Evolutionary conservation across 1,140 invertebrate genomes (phyloP), one percentile per base, ranked within the genome.

Genomic region (Drosophila melanica): DNA sequence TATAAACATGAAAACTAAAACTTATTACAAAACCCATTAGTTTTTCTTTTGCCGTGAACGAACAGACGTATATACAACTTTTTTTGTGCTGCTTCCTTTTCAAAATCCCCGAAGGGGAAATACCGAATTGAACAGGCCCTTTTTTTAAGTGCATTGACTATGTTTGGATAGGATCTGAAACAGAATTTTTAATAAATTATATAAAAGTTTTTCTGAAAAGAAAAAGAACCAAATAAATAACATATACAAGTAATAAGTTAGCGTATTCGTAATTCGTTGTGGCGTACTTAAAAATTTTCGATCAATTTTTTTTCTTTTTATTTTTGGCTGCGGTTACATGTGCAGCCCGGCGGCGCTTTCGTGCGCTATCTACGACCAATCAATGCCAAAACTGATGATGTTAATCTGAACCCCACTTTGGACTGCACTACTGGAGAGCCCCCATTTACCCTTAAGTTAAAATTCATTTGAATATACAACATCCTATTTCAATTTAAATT

Each of bases 401-500:
- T 90, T 91, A 87, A 91, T 91, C 90, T 84, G 85, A 81, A 68
- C 78, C 59, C 47, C 69, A 58, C 66, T 65, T 58, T 69, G 39
- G 54, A 57, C 50, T 50, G 30, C 53, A 39, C 63, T 76, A 64
- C 53, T 33, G 0, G 16, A 5, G 30, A 30, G 1, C 11, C 14
- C 39, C 64, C 75, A 86, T 87, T 91, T 87, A 82, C 90, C 90
- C 90, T 91, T 81, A 87, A 91, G 90, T 90, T 84, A 90, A 90
- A 91, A 91, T 91, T 90, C 90, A 91, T 91, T 90, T 91, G 90
- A 90, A 90, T 91, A 91, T 87, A 86, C 79, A 91, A 87, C 90
- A 91, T 90, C 85, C 90, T 90, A 91, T 91, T 91, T 91, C 90
- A 91, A 91, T 91, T 91, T 91, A 91, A 90, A 91, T 91, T 91